Evolutionary conservation across 2,113 vertebrate genomes (phyloP).

Genomic region (Aptenodytes patagonicus): DNA sequence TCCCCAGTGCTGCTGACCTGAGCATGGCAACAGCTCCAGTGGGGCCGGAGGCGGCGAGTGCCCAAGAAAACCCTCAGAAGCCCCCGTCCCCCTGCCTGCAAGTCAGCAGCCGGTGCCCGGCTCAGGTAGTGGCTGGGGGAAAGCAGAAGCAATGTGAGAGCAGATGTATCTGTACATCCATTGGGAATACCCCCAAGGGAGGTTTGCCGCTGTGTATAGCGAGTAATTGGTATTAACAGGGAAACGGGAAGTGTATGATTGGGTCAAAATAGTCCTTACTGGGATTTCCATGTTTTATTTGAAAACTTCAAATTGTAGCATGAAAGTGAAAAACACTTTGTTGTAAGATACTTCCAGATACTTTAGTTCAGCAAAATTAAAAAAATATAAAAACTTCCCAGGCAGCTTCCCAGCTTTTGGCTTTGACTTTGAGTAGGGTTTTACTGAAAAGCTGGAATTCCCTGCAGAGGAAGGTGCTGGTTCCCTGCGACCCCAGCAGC

Average conservation of each 20-base stretch:
- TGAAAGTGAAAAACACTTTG: background rate
- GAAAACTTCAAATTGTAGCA: background rate
- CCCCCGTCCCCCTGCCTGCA: background rate
- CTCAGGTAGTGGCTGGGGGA: background rate
- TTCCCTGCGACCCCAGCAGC: background rate
- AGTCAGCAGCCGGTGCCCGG: background rate
- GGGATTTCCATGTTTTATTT: background rate
- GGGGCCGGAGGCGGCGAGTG: background rate
- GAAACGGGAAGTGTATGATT: background rate
- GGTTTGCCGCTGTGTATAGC: background rate
- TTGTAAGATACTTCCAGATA: background rate
- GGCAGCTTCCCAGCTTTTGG: background rate
- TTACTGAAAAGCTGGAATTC: background rate
- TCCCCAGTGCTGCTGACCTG: slow-evolving; percentile 31
- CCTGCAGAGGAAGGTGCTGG: background rate
- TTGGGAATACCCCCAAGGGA: background rate
- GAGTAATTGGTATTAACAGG: background rate
- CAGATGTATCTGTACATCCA: background rate
- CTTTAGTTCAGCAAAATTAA: background rate
- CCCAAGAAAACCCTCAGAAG: background rate
- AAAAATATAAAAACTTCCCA: background rate
- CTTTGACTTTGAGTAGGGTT: background rate
- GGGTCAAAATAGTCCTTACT: background rate
- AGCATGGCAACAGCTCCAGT: slow-evolving; percentile 50
- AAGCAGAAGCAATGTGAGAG: background rate